These are phyloP conservation scores for Acridotheres tristis DNA, from an alignment of 2,797 vertebrate genomes.

Conservation along the genomic window DNA sequence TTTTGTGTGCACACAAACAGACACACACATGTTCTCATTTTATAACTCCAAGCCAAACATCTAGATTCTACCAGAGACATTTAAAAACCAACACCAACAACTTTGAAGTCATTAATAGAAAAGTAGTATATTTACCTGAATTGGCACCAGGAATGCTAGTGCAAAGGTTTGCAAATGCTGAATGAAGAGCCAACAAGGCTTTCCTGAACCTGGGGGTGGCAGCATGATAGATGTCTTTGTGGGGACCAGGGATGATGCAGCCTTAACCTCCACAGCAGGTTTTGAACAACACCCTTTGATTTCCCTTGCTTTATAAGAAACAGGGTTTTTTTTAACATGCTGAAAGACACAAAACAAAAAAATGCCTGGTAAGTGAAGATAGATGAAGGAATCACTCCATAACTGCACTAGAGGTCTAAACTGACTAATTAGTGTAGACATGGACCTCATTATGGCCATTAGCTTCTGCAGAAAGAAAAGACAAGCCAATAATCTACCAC, in stretches of 20 bases:
- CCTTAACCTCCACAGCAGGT: background rate
- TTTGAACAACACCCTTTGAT: background rate
- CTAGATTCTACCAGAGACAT: background rate
- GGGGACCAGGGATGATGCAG: background rate
- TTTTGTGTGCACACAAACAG: background rate
- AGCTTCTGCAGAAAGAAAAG: background rate
- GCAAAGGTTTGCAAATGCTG: background rate
- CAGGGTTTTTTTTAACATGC: accelerated
- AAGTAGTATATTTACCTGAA: background rate
- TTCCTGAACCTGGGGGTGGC: background rate
- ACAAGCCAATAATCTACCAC: background rate
- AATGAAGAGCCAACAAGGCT: background rate
- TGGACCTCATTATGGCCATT: background rate
- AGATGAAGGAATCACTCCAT: background rate
- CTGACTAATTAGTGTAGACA: background rate
- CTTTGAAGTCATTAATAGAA: background rate
- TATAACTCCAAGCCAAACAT: accelerated
- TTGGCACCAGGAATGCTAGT: background rate
- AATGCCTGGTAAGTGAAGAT: background rate
- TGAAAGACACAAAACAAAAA: background rate
- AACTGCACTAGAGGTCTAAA: background rate
- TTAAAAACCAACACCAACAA: background rate
- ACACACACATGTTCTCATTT: background rate
- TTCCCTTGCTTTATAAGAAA: background rate
- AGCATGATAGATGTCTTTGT: background rate